Evolutionary conservation across 1,140 invertebrate species (phyloP).

Genomic region (Drosophila ananassae): DNA sequence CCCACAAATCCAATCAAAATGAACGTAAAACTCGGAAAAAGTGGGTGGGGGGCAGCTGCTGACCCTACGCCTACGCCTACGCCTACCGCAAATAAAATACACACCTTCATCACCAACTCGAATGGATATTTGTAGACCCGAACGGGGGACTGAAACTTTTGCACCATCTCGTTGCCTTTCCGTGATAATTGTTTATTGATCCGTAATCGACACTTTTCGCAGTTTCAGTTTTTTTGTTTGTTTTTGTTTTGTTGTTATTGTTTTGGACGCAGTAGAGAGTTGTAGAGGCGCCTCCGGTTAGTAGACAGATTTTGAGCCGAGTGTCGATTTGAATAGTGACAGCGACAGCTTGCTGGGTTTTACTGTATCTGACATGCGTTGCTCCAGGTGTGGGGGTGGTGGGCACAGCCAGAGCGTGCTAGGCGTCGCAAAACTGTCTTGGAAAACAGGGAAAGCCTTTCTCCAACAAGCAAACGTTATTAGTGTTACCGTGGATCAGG

Average conservation of each 20-base stretch:
- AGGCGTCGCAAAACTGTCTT: too few species aligned
- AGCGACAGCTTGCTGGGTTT: neutral
- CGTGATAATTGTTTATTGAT: slow-evolving; percentile 3
- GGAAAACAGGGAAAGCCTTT: too few species aligned
- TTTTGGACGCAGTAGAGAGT: neutral
- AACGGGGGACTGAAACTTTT: slow-evolving; percentile 97
- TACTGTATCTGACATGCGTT: neutral
- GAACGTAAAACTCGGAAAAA: neutral
- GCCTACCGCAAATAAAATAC: slow-evolving; percentile 84
- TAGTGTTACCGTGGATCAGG: too few species aligned
- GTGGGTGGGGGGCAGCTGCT: neutral
- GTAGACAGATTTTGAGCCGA: neutral
- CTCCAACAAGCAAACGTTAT: too few species aligned
- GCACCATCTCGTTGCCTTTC: slow-evolving; percentile 90
- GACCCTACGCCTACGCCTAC: slow-evolving; percentile 18
- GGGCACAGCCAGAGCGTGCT: neutral
- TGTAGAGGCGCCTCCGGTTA: neutral
- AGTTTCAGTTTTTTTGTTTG: neutral
- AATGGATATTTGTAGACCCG: slow-evolving; percentile 98
- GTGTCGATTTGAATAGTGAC: neutral
- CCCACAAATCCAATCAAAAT: slow-evolving; percentile 6
- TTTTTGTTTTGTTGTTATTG: neutral
- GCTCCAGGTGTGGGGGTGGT: neutral
- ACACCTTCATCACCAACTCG: slow-evolving; percentile 97
- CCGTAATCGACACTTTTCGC: slow-evolving; percentile 2